Conservation (phyloP, 2,888 invertebrate species). For the Dorcus parallelipipedus region DNA sequence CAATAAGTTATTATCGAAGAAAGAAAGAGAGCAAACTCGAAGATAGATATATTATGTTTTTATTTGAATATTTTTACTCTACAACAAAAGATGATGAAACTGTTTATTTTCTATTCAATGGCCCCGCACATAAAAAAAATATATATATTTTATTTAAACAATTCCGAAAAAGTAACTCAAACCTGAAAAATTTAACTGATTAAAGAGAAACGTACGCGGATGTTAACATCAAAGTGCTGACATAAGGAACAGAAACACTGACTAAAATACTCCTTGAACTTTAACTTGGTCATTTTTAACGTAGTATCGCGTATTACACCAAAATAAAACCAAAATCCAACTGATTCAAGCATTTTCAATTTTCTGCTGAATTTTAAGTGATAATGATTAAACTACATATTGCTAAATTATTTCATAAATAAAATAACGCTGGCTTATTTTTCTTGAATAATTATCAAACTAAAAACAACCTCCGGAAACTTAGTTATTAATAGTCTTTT, state of each 20-base stretch:
- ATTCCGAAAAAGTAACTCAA: not conserved
- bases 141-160: not conserved
- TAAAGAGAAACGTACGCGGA: not conserved
- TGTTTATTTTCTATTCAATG: not conserved
- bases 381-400: too few species aligned
- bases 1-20: constrained; percentile 3
- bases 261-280: not conserved
- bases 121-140: not conserved
- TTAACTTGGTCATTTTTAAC: not conserved
- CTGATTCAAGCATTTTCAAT: too few species aligned
- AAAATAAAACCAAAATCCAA: too few species aligned
- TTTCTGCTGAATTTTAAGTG: too few species aligned
- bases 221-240: not conserved
- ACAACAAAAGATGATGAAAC: not conserved
- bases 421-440: too few species aligned
- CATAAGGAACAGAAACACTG: not conserved
- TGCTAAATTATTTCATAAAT: too few species aligned
- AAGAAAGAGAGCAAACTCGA: not conserved
- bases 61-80: not conserved
- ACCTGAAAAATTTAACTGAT: not conserved
- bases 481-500: too few species aligned
- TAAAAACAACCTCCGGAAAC: too few species aligned
- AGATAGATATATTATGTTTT: not conserved
- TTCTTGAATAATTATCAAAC: too few species aligned
- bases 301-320: not conserved